Percentiles rank a stretch among this genome's conserved stretches.
Evolutionary conservation across 2,888 invertebrate species (phyloP).

Genomic region (Leptinotarsa peninsularis): DNA sequence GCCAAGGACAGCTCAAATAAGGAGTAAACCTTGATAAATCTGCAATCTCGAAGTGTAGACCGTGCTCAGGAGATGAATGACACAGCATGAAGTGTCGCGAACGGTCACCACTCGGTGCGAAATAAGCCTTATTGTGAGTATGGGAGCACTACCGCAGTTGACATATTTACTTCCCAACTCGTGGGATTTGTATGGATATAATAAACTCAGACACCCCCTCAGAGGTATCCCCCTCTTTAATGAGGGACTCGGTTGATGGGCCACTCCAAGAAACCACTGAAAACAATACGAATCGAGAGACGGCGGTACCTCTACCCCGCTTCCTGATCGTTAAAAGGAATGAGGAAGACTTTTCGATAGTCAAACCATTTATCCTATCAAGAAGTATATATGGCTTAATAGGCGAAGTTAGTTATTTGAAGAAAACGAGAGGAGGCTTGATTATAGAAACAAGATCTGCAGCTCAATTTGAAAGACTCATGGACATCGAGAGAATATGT

Average conservation of each 20-base stretch:
- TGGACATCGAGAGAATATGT: neutral
- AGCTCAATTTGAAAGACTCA: neutral
- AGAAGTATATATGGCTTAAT: neutral
- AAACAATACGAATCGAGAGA: neutral
- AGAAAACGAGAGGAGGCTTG: neutral
- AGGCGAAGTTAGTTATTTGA: neutral
- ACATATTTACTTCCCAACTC: conserved; percentile 4
- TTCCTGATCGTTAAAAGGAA: neutral
- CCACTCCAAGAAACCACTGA: neutral
- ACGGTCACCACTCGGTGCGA: conserved; percentile 13
- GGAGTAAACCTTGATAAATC: conserved; percentile 13
- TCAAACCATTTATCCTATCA: neutral
- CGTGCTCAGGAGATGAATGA: conserved; percentile 24
- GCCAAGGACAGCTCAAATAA: conserved; percentile 21
- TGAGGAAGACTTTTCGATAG: neutral
- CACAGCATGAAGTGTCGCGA: conserved; percentile 2
- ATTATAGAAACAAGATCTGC: neutral
- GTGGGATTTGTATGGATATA: conserved; percentile 5
- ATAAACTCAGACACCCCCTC: conserved; percentile 7
- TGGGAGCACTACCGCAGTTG: conserved; percentile 6
- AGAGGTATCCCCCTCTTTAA: no score
- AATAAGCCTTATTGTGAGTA: conserved; percentile 17
- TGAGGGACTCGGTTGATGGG: no score
- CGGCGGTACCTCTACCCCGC: neutral
- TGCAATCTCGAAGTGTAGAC: conserved; percentile 11